These are phyloP conservation scores for Abrostola triplasia DNA, from an alignment of 2,888 invertebrate species.

Conservation along the genomic window DNA sequence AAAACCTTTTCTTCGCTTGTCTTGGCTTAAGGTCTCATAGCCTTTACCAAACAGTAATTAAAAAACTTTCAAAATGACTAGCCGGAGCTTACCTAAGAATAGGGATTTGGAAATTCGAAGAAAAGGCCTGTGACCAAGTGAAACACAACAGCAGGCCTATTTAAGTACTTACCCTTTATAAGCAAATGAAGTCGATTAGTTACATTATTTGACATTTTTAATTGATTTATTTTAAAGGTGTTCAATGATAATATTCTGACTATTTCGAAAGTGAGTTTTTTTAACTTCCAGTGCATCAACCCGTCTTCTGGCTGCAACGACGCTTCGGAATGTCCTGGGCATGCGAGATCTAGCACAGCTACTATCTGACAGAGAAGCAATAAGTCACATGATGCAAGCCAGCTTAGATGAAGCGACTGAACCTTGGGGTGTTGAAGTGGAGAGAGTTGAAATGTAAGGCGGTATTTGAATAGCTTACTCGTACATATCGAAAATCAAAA, in stretches of 20 bases:
- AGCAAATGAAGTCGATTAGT: too few relatives aligned
- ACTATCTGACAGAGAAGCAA: conserved; percentile 96
- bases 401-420: conserved; percentile 96
- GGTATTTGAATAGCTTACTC: conserved; percentile 35
- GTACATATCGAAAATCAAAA: conserved; percentile 12
- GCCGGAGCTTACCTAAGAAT: too few relatives aligned
- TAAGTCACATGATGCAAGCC: conserved; percentile 96
- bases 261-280: conserved; percentile 6
- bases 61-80: too few relatives aligned
- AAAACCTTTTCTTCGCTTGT: too few relatives aligned
- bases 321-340: conserved; percentile 96
- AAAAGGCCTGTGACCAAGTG: too few relatives aligned
- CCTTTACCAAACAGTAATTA: too few relatives aligned
- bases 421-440: conserved; percentile 97
- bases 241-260: neutral
- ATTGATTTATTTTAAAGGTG: neutral
- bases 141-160: too few relatives aligned
- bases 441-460: conserved; percentile 97
- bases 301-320: conserved; percentile 94
- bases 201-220: neutral
- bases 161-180: too few relatives aligned
- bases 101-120: too few relatives aligned
- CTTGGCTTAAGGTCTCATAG: too few relatives aligned
- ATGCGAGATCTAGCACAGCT: conserved; percentile 97
- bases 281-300: conserved; percentile 91